Base-by-base conservation (phyloP, 2,113 vertebrate species). In the Myiozetetes cayanensis region DNA sequence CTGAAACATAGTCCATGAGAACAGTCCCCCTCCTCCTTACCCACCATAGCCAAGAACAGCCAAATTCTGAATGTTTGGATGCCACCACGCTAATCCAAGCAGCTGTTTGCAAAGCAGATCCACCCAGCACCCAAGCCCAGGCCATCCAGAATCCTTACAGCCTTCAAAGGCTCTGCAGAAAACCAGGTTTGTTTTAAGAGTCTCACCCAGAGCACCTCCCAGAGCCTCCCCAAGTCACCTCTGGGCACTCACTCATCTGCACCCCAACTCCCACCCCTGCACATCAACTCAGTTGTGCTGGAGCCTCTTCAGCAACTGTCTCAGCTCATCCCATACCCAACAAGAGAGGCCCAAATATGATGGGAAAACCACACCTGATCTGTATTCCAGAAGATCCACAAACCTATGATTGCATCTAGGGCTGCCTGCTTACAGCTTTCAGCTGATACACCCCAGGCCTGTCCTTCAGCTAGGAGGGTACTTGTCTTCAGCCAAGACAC, bases 301-400 rank as follows among this genome's bases (percentile, higher is more conserved):
- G 21, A 56, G 25, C 35, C 41, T 66, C 24, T 37, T 18, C 15
- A 4, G 16, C 2, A 3, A 11, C 31, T 10, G 21, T 16, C 35
- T 27, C 46, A 16, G 71, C 8, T 56, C 41, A 43, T 74, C 70
- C 23, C 17, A 44, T n/a, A 8, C 9, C 12, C 37, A 44, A 14
- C n/a, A n/a, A 6, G 9, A 28, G n/a, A 28, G 39, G 14, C 31
- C 15, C 41, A 35, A 55, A 62, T 0, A 0, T 4, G 9, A 72
- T 19, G 28, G 8, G 12, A 17, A 14, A 70, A 11, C 2, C 2
- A 7, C 2, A 8, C 25, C 27, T 1, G 0, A 27, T 22, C 13
- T 5, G 10, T 3, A 33, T 17, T 59, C 71, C 41, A n/a, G 8
- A 44, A 77, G n/a, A 43, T 10, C 23, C 33, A 16, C 12, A 58